phyloP scores from a whole-genome alignment of 1,140 invertebrate species.

The Pristionchus pacificus region DNA sequence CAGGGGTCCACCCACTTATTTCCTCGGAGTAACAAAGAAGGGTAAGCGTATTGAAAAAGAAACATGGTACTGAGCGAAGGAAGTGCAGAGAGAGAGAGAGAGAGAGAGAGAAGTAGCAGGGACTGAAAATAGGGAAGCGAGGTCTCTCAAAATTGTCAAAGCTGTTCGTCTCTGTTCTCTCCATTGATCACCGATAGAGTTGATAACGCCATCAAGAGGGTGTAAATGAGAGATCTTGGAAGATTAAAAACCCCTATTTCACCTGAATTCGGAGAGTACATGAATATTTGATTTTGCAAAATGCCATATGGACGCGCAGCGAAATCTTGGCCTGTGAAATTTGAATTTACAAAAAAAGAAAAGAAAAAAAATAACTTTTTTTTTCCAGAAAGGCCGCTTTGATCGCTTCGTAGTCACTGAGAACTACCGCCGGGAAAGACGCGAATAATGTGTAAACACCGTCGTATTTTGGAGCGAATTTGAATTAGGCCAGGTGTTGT shows the following conservation, averaged over 20 bases:
- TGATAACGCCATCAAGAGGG: background rate
- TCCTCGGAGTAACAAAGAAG: too few relatives aligned
- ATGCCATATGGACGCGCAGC: background rate
- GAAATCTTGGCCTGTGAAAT: background rate
- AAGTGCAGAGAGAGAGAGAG: too few relatives aligned
- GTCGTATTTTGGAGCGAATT: background rate
- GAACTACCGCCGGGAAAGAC: background rate
- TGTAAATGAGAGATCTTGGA: background rate
- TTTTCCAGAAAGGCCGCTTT: background rate
- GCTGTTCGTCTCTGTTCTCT: background rate
- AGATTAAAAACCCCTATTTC: too few relatives aligned
- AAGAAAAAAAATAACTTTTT: background rate
- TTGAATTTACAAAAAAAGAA: background rate
- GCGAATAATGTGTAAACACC: background rate
- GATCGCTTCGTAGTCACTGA: background rate
- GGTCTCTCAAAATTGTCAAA: background rate
- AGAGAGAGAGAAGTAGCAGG: too few relatives aligned
- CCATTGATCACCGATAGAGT: background rate
- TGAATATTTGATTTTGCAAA: background rate
- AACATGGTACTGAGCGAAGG: too few relatives aligned
- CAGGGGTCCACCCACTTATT: too few relatives aligned
- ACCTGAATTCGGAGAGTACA: too few relatives aligned
- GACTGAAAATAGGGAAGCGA: too few relatives aligned
- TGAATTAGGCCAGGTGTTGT: background rate
- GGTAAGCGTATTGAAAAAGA: too few relatives aligned